These are phyloP conservation scores for Montipora cactus DNA, from an alignment of 64 coral and sea anemone genomes.

Conservation along the genomic window DNA sequence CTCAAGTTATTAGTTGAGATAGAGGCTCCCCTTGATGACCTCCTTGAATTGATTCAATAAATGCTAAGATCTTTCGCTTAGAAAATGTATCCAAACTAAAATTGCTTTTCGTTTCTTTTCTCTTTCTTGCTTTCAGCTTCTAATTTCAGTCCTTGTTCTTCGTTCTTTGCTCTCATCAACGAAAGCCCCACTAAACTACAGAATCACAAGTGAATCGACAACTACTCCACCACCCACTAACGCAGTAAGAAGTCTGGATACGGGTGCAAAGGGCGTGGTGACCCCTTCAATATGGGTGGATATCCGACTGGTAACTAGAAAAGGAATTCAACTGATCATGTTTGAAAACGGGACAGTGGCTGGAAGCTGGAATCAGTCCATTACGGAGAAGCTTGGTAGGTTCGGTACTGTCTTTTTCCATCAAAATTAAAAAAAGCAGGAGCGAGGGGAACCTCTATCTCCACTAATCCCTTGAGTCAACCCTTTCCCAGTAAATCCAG, in stretches of 20 bases:
- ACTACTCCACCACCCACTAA: neutral
- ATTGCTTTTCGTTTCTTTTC: neutral
- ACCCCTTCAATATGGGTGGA: conserved; percentile 33
- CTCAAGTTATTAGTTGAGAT: too few relatives aligned
- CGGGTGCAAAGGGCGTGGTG: neutral
- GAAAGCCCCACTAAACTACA: neutral
- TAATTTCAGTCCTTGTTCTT: conserved; percentile 17
- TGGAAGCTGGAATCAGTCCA: conserved; percentile 10
- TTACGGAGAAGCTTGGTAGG: conserved; percentile 5
- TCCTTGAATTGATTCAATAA: too few relatives aligned
- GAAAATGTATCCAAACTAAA: too few relatives aligned
- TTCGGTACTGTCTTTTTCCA: neutral
- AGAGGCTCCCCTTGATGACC: too few relatives aligned
- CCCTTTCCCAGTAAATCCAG: too few relatives aligned
- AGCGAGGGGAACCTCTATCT: too few relatives aligned
- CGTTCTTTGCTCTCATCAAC: neutral
- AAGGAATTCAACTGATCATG: conserved; percentile 36
- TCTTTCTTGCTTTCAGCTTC: neutral
- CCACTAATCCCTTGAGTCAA: too few relatives aligned
- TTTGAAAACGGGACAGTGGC: conserved; percentile 34
- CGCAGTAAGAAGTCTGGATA: neutral
- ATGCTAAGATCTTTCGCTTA: too few relatives aligned
- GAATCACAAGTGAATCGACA: neutral
- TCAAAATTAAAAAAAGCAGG: neutral
- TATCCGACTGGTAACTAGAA: conserved; percentile 17